Conservation (phyloP, 1,140 invertebrate species). For the Monomorium pharaonis region DNA sequence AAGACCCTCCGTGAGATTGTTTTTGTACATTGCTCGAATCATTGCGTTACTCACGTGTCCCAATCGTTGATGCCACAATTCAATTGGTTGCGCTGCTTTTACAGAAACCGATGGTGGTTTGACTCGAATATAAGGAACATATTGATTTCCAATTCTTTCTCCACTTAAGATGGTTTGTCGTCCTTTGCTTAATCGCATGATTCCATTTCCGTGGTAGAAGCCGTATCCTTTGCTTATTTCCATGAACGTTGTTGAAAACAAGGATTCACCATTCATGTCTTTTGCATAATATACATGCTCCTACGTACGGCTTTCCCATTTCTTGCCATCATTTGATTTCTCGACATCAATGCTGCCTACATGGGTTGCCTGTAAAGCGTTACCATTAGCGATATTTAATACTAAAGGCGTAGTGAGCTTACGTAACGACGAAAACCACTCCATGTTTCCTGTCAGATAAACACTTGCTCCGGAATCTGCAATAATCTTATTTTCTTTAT, state of each 20-base stretch:
- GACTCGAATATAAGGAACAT: conserved; percentile 35
- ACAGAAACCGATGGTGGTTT: not conserved
- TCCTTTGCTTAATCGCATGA: conserved; percentile 4
- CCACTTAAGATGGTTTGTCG: conserved; percentile 7
- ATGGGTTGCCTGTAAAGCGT: conserved; percentile 59
- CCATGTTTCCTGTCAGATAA: conserved; percentile 58
- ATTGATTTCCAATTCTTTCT: conserved; percentile 42
- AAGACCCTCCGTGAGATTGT: conserved; percentile 20
- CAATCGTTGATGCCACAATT: conserved; percentile 23
- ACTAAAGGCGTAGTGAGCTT: conserved; percentile 47
- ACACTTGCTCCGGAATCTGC: conserved; percentile 63
- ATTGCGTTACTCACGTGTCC: conserved; percentile 23
- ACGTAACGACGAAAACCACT: conserved; percentile 55
- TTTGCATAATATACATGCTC: conserved; percentile 78
- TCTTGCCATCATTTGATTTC: conserved; percentile 49
- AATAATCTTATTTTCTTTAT: not conserved
- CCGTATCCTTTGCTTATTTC: conserved; percentile 68
- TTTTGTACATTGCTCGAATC: conserved; percentile 20
- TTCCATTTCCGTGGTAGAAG: conserved; percentile 62
- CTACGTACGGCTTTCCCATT: not conserved
- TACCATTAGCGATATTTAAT: conserved; percentile 61
- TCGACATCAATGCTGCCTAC: conserved; percentile 61
- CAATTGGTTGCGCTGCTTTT: not conserved
- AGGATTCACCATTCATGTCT: conserved; percentile 77
- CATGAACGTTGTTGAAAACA: conserved; percentile 74